phyloP scores from a whole-genome alignment of 2,888 invertebrate species.

The Kryphioiulus occultus region DNA sequence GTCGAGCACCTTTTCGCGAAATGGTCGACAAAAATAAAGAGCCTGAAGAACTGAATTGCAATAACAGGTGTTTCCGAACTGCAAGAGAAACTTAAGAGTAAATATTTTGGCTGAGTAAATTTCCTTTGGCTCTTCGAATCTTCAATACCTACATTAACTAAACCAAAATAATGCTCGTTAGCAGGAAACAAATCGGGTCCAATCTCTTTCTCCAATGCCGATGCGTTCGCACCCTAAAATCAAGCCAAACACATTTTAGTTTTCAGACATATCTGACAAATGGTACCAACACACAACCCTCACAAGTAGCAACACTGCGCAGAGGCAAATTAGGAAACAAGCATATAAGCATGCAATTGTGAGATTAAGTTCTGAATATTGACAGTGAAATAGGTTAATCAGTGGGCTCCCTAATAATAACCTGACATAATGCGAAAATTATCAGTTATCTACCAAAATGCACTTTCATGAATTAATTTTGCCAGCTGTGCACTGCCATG shows the following conservation, averaged over 20 bases:
- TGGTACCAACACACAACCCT: no score
- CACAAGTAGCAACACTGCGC: no score
- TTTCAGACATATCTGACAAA: no score
- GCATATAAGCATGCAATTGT: no score
- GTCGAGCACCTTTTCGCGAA: constrained; percentile 97
- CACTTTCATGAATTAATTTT: neutral
- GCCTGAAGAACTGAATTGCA: constrained; percentile 99
- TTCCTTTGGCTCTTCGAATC: neutral
- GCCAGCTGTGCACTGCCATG: neutral
- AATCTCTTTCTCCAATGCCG: constrained; percentile 98
- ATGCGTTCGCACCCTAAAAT: constrained; percentile 94
- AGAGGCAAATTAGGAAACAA: no score
- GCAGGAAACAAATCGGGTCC: constrained; percentile 98
- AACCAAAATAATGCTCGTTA: constrained; percentile 99
- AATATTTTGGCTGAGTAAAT: no score
- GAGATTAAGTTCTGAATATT: no score
- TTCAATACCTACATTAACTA: constrained; percentile 86
- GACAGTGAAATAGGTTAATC: no score
- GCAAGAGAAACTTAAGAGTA: constrained; percentile 64
- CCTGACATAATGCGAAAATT: no score
- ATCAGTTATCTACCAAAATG: no score
- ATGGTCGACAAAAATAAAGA: constrained; percentile 98
- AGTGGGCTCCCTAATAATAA: no score
- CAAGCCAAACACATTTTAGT: neutral
- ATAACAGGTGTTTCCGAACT: constrained; percentile 99